A percentile compares a stretch with the other conserved stretches of the same genome.
Evolutionary conservation across 2,113 vertebrate genomes (phyloP).

Genomic region (Urocynchramus pylzowi): DNA sequence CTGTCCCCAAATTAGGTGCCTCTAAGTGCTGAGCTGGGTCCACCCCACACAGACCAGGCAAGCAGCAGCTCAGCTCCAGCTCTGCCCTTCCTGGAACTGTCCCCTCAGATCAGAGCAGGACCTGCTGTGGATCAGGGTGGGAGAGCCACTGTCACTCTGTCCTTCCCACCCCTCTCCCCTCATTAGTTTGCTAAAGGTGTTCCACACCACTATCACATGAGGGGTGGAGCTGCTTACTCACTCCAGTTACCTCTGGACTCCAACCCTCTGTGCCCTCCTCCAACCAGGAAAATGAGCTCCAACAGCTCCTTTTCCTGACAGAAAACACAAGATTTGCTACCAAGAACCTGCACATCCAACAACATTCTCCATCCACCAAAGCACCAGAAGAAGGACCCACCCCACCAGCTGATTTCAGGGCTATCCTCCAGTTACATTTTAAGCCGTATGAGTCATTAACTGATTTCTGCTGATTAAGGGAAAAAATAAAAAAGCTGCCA

Average conservation of each 20-base stretch:
- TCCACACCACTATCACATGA: background rate
- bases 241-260: background rate
- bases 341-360: background rate
- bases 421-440: background rate
- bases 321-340: fast-evolving
- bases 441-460: background rate
- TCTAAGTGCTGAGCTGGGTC: background rate
- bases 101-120: fast-evolving
- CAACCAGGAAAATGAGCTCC: background rate
- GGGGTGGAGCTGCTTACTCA: background rate
- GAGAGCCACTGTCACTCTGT: background rate
- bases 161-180: background rate
- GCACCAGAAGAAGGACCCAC: background rate
- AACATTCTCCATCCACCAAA: background rate
- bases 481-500: background rate
- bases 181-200: background rate
- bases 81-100: background rate
- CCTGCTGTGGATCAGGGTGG: background rate
- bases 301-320: background rate
- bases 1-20: background rate
- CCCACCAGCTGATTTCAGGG: background rate
- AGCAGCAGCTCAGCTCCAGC: background rate
- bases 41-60: fast-evolving
- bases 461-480: background rate
- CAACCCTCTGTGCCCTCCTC: background rate